Conservation (phyloP, 1,140 invertebrate genomes). For the Procambarus clarkii region DNA sequence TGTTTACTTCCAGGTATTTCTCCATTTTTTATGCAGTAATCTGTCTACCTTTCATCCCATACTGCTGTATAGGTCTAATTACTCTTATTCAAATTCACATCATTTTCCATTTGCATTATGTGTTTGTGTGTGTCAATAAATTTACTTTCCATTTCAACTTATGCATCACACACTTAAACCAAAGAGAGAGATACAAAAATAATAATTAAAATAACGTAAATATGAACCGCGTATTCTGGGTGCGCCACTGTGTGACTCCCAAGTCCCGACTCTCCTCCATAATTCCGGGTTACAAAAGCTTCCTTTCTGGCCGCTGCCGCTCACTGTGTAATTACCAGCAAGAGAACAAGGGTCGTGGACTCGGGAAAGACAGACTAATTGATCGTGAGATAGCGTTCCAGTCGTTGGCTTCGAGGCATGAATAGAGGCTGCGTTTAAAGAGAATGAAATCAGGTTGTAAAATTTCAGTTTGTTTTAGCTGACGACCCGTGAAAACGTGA, state of each 20-base stretch:
- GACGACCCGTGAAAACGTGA: too few relatives aligned
- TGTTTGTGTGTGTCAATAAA: too few relatives aligned
- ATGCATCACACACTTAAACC: too few relatives aligned
- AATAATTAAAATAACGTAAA: too few relatives aligned
- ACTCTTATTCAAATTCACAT: too few relatives aligned
- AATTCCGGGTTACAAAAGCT: not conserved
- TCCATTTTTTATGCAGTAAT: too few relatives aligned
- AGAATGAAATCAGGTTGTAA: not conserved
- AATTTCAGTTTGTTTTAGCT: not conserved
- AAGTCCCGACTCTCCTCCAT: not conserved
- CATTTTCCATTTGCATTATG: too few relatives aligned
- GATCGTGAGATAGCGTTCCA: not conserved
- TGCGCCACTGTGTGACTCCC: not conserved
- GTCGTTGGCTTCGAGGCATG: not conserved
- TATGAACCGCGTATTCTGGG: not conserved
- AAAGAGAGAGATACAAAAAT: too few relatives aligned
- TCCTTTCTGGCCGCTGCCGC: not conserved
- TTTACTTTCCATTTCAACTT: too few relatives aligned
- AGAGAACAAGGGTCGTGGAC: not conserved
- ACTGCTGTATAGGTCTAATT: too few relatives aligned
- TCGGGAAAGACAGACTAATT: not conserved
- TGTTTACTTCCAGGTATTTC: too few relatives aligned
- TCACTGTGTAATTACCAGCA: not conserved
- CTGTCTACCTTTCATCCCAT: too few relatives aligned
- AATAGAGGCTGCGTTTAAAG: not conserved